phyloP scores from a whole-genome alignment of 2,888 invertebrate species.

The Leptothorax acervorum region DNA sequence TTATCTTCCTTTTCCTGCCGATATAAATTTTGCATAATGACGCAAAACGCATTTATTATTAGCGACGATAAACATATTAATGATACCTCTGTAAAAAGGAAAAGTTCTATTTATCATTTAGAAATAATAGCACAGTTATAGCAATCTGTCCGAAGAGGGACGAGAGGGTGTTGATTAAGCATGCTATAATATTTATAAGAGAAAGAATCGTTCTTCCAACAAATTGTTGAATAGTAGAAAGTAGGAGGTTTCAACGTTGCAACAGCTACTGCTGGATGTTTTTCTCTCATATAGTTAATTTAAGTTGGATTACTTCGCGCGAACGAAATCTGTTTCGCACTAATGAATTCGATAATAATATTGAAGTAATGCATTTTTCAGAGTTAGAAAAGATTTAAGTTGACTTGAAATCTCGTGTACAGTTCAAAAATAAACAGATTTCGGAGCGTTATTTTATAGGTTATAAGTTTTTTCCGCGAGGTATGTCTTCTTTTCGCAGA shows the following conservation, averaged over 20 bases:
- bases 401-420: neutral
- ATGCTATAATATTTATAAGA: slow-evolving; percentile 1
- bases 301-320: slow-evolving; percentile 60
- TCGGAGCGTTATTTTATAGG: slow-evolving; percentile 55
- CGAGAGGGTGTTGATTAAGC: neutral
- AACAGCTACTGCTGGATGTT: slow-evolving; percentile 67
- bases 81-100: neutral
- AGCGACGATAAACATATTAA: neutral
- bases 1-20: slow-evolving; percentile 58
- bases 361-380: neutral
- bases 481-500: slow-evolving; percentile 76
- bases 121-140: neutral
- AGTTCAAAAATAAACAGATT: slow-evolving; percentile 62
- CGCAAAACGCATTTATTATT: neutral
- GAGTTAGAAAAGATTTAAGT: neutral
- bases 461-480: slow-evolving; percentile 68
- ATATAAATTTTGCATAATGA: neutral
- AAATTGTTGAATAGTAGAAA: slow-evolving; percentile 41
- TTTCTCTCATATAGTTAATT: slow-evolving; percentile 27
- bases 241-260: slow-evolving; percentile 51
- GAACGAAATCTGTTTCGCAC: slow-evolving; percentile 68
- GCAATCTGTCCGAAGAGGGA: neutral
- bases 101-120: neutral
- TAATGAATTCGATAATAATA: neutral
- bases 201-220: slow-evolving; percentile 73